Conservation (phyloP, 2,888 invertebrate genomes). For the Rhimphoctona megacephalus region DNA sequence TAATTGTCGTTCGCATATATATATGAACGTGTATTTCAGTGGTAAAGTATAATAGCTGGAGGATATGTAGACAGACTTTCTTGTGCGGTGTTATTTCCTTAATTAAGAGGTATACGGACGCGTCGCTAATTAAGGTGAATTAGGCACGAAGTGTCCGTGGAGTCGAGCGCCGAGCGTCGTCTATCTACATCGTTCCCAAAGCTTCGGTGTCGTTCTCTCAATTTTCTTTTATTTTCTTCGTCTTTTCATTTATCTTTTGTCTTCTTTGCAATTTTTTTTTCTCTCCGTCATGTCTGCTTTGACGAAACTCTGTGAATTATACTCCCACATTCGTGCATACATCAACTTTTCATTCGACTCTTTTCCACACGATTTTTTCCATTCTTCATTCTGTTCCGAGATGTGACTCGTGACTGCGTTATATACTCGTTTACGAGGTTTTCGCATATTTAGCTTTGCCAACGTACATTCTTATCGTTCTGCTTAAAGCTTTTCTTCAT, state of each 20-base stretch:
- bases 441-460: not conserved
- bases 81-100: conserved; percentile 58
- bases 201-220: conserved; percentile 39
- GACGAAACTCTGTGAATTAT: conserved; percentile 32
- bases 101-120: conserved; percentile 64
- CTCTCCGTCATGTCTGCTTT: conserved; percentile 34
- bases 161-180: conserved; percentile 8
- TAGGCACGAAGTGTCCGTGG: conserved; percentile 60
- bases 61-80: conserved; percentile 21
- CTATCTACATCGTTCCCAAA: conserved; percentile 14
- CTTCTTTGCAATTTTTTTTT: conserved; percentile 7
- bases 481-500: not conserved
- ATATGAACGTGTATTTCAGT: not conserved
- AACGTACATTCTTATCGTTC: not conserved
- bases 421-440: not conserved
- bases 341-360: conserved; percentile 7
- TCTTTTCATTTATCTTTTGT: conserved; percentile 25
- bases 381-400: conserved; percentile 34
- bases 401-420: conserved; percentile 18
- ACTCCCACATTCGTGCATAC: conserved; percentile 16
- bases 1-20: conserved; percentile 1
- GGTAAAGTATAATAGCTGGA: conserved; percentile 44
- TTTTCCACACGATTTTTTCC: conserved; percentile 13
- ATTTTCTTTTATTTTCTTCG: conserved; percentile 32
- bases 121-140: conserved; percentile 71